phyloP scores from a whole-genome alignment of 2,797 vertebrate genomes.

The Phataginus tricuspis region DNA sequence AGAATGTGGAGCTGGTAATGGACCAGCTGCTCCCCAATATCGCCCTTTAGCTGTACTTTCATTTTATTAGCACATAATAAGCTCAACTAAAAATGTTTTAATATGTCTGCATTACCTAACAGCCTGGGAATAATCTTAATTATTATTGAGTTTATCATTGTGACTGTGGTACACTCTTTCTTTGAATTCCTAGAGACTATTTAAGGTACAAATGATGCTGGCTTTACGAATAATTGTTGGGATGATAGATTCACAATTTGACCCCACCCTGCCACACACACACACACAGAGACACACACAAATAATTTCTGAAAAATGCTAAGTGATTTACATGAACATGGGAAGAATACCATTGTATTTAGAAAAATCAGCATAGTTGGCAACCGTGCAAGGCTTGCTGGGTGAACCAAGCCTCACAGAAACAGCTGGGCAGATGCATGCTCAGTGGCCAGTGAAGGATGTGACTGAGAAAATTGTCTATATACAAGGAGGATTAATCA shows the following conservation, averaged over 20 bases:
- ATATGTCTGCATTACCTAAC: slow-evolving; percentile 84
- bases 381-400: neutral
- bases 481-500: neutral
- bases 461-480: neutral
- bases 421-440: neutral
- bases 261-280: slow-evolving; percentile 54
- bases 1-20: slow-evolving; percentile 66
- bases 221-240: slow-evolving; percentile 83
- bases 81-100: slow-evolving; percentile 81
- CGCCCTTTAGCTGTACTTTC: slow-evolving; percentile 80
- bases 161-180: slow-evolving; percentile 70
- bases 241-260: slow-evolving; percentile 81
- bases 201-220: slow-evolving; percentile 81
- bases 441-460: neutral
- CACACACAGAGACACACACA: neutral
- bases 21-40: slow-evolving; percentile 75
- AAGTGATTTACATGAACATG: slow-evolving; percentile 57
- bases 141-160: slow-evolving; percentile 81
- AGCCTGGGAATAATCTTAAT: slow-evolving; percentile 84
- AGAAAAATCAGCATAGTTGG: slow-evolving; percentile 50
- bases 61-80: slow-evolving; percentile 84
- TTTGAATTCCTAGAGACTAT: slow-evolving; percentile 81
- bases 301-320: slow-evolving; percentile 46
- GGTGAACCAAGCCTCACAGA: neutral
- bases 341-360: slow-evolving; percentile 19